Base-by-base conservation (phyloP, 2,888 invertebrate species). In the Scaeva pyrastri region DNA sequence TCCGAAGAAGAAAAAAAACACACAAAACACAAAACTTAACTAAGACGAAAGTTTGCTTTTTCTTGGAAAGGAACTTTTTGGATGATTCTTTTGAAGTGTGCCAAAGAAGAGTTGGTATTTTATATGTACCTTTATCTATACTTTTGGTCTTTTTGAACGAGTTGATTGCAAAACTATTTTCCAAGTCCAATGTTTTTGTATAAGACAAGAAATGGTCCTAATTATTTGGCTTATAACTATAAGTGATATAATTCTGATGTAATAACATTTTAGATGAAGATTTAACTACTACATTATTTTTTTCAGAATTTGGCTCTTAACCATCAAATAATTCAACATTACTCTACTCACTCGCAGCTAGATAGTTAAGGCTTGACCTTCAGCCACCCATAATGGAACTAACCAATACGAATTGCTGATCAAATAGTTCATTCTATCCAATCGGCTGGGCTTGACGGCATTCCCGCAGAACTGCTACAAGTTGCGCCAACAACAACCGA, bases 141-240 rank as follows among this genome's bases (percentile, higher is more conserved):
- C 11, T 14, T 77, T 71, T 39, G 58, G 60, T 23, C 31, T 50
- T 43, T 39, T 16, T 45, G n/a, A 43, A 12, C 19, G 43, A 41
- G 21, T 23, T 66, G 62, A 70, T 66, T 76, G 43, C 26, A 50
- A 55, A 81, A 66, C 64, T 81, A 66, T 76, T 43, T 16, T 43
- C 21, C 36, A 45, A 26, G 75, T 56, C 52, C 62, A 45, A 21
- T 68, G 66, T n/a, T 50, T n/a, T 50, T 76, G 45, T 58, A 45
- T 50, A 66, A 52, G 43, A 76, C 66, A 72, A 26, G 50, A 64
- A 64, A 70, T 66, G 45, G 39, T 68, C 52, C 72, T 77, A 73
- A 80, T 80, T 74, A 70, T 73, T 77, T 68, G 2, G 16, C 16
- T 73, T 55, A 73, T 68, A 68, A 55, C n/a, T n/a, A n/a, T n/a